A percentile compares a stretch with the other conserved stretches of the same genome.
Conservation (phyloP, 2,113 vertebrate species). For the Apeltes quadracus region DNA sequence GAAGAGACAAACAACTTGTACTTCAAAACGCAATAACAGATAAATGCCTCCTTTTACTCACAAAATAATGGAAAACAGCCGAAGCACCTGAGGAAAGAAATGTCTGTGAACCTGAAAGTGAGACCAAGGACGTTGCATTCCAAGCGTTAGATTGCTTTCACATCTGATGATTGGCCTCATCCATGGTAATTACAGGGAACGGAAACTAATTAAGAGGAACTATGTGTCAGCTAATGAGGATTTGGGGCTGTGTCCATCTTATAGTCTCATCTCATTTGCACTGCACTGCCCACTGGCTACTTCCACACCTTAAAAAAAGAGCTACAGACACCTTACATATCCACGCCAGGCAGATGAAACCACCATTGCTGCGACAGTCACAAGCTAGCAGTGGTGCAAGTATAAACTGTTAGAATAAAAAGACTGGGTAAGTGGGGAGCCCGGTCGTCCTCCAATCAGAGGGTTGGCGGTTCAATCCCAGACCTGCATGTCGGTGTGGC, state of each 20-base stretch:
- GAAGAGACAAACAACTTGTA: constrained; percentile 6
- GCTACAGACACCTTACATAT: constrained; percentile 28
- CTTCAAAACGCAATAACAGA: constrained; percentile 9
- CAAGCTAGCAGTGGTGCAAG: constrained; percentile 45
- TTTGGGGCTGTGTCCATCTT: constrained; percentile 88
- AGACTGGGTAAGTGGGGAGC: no score
- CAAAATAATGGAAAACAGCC: constrained; percentile 44
- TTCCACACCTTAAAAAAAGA: constrained; percentile 36
- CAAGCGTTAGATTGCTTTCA: constrained; percentile 95
- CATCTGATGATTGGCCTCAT: constrained; percentile 97
- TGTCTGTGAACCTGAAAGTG: constrained; percentile 84
- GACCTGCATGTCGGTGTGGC: no score
- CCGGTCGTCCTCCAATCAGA: no score
- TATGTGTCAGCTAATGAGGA: constrained; percentile 95
- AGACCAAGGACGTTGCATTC: constrained; percentile 92
- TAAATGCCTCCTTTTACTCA: constrained; percentile 55
- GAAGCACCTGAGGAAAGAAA: constrained; percentile 66
- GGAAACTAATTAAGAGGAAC: constrained; percentile 98
- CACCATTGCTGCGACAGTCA: constrained; percentile 13
- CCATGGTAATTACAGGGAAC: constrained; percentile 94
- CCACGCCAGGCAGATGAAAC: constrained; percentile 32
- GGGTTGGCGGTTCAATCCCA: no score
- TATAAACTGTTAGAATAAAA: no score
- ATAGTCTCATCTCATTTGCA: constrained; percentile 85
- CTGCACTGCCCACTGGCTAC: constrained; percentile 64